Evolutionary conservation across 2,113 vertebrate species (phyloP).

Genomic region (Oreocharis arfaki): DNA sequence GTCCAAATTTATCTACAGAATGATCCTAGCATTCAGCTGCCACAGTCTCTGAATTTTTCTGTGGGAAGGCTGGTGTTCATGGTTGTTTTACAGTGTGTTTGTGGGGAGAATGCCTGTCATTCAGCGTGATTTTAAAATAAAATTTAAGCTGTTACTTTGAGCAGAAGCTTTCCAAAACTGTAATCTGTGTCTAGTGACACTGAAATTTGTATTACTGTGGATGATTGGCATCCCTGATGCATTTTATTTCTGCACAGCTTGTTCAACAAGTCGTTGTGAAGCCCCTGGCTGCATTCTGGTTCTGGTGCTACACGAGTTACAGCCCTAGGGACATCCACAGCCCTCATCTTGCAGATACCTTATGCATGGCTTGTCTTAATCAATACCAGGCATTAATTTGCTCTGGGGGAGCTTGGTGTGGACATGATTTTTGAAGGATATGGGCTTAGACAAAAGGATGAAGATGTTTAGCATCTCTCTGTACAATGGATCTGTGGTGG

Average conservation of each 20-base stretch:
- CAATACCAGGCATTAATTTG: background rate
- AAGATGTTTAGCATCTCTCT: background rate
- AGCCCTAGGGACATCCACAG: background rate
- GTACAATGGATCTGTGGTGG: background rate
- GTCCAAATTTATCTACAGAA: background rate
- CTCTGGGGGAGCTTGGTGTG: background rate
- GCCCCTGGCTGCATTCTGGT: background rate
- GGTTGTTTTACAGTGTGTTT: background rate
- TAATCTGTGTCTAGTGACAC: slow-evolving; percentile 3
- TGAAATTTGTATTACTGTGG: background rate
- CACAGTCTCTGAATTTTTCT: background rate
- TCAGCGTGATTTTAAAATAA: background rate
- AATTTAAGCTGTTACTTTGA: background rate
- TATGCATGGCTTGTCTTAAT: background rate
- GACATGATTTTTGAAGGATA: background rate
- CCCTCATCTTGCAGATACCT: background rate
- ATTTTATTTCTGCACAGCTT: background rate
- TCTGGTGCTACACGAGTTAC: background rate
- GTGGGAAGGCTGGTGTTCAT: background rate
- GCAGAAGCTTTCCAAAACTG: slow-evolving; percentile 17
- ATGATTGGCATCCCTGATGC: background rate
- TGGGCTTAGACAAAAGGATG: background rate
- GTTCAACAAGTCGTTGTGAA: background rate
- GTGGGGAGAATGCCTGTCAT: background rate
- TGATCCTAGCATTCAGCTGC: background rate